phyloP scores from a whole-genome alignment of 2,888 invertebrate genomes.

The Caenorhabditis drosophilae region DNA sequence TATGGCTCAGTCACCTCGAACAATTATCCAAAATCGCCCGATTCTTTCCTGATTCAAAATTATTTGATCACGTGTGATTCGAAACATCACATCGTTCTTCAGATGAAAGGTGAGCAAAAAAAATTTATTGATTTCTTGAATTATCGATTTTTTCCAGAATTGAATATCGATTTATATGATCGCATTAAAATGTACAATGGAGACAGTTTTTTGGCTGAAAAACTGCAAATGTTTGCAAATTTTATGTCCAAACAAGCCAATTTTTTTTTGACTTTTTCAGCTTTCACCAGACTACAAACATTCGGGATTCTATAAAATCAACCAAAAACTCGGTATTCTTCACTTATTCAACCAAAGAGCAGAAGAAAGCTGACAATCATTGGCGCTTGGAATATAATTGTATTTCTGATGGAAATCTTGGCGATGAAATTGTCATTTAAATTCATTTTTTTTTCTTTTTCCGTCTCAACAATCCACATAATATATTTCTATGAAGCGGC shows the following conservation, averaged over 20 bases:
- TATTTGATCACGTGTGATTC: conserved; percentile 19
- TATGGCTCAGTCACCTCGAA: conserved; percentile 22
- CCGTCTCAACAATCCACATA: too few species aligned
- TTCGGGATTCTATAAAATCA: neutral
- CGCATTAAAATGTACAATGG: conserved; percentile 25
- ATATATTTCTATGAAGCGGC: too few species aligned
- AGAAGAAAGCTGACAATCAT: conserved; percentile 7
- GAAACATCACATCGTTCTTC: conserved; percentile 15
- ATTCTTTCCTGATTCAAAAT: conserved; percentile 28
- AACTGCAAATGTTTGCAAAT: conserved; percentile 21
- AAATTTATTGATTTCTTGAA: too few species aligned
- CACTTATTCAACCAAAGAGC: conserved; percentile 26
- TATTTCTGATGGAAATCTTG: conserved; percentile 30
- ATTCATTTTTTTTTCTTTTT: too few species aligned
- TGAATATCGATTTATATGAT: conserved; percentile 17
- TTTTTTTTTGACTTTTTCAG: too few species aligned
- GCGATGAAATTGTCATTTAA: conserved; percentile 32
- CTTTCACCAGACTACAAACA: neutral
- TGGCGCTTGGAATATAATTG: conserved; percentile 29
- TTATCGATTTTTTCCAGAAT: too few species aligned
- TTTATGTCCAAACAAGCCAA: too few species aligned
- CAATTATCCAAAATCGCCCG: conserved; percentile 27
- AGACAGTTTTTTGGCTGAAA: conserved; percentile 6
- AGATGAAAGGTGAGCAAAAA: too few species aligned
- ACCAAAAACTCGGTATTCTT: conserved; percentile 23